These are phyloP conservation scores for Pterostichus niger DNA, from an alignment of 2,888 invertebrate species.

Conservation along the genomic window DNA sequence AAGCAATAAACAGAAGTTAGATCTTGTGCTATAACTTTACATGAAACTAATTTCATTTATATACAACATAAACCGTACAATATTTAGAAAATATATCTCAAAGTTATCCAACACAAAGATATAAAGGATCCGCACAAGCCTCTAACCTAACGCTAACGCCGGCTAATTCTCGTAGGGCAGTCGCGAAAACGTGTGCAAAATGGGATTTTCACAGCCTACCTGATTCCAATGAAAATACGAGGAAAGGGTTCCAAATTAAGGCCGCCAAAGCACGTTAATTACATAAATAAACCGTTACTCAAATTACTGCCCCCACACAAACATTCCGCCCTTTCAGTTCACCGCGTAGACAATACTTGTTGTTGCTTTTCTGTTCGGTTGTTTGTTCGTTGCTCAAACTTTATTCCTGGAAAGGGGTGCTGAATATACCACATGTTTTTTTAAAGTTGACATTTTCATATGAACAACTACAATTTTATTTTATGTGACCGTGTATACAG, in stretches of 20 bases:
- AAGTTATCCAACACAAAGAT: constrained; percentile 39
- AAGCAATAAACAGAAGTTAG: constrained; percentile 41
- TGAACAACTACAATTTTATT: too few species aligned
- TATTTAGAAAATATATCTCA: constrained; percentile 34
- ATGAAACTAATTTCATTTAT: constrained; percentile 42
- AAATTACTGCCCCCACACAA: constrained; percentile 26
- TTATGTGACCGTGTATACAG: too few species aligned
- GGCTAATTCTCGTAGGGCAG: constrained; percentile 28
- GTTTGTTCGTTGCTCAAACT: neutral
- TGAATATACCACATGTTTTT: too few species aligned
- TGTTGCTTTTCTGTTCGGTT: too few species aligned
- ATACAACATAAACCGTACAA: constrained; percentile 41
- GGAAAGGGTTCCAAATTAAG: constrained; percentile 43
- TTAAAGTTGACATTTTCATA: too few species aligned
- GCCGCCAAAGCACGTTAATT: constrained; percentile 51
- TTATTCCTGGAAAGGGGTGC: neutral
- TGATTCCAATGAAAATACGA: constrained; percentile 47
- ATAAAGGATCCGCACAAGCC: constrained; percentile 4
- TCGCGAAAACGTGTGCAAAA: constrained; percentile 33
- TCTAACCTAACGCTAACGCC: neutral
- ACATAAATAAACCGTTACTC: constrained; percentile 55
- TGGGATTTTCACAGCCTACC: constrained; percentile 32
- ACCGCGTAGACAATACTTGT: constrained; percentile 17
- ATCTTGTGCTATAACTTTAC: constrained; percentile 28
- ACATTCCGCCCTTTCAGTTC: neutral